Conservation (phyloP, 37 sponge, comb jelly and placozoan species). For the Theonella swinhoei region DNA sequence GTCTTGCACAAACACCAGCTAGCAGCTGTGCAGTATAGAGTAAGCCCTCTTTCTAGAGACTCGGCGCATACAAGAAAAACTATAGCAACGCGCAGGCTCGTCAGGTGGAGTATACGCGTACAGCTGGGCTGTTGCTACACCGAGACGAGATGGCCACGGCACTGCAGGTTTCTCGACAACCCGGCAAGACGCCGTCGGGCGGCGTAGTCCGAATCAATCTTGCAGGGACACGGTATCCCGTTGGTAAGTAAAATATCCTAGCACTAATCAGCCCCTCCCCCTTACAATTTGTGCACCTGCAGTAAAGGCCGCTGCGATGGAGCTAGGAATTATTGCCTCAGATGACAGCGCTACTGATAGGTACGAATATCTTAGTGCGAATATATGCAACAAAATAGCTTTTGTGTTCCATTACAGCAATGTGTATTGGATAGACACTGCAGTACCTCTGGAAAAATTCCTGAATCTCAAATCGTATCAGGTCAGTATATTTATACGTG, state of each 20-base stretch:
- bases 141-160: too few species aligned
- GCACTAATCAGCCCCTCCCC: background rate
- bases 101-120: too few species aligned
- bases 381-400: too few species aligned
- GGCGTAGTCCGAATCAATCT: slow-evolving; percentile 48
- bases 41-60: too few species aligned
- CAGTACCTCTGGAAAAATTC: slow-evolving; percentile 50
- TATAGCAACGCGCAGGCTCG: background rate
- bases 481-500: slow-evolving; percentile 17
- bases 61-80: too few species aligned
- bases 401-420: too few species aligned
- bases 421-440: slow-evolving; percentile 65
- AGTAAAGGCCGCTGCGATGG: slow-evolving; percentile 44
- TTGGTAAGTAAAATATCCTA: slow-evolving; percentile 54
- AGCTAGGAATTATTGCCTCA: slow-evolving; percentile 48
- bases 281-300: background rate
- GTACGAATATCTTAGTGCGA: background rate
- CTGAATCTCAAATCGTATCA: slow-evolving; percentile 72
- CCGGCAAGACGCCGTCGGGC: background rate
- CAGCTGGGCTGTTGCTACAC: too few species aligned
- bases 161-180: background rate
- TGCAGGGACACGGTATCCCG: slow-evolving; percentile 52
- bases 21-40: too few species aligned
- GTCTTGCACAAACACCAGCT: too few species aligned
- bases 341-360: background rate